phyloP scores from a whole-genome alignment of 2,888 invertebrate species.

The Cryptocheilus praepositus region DNA sequence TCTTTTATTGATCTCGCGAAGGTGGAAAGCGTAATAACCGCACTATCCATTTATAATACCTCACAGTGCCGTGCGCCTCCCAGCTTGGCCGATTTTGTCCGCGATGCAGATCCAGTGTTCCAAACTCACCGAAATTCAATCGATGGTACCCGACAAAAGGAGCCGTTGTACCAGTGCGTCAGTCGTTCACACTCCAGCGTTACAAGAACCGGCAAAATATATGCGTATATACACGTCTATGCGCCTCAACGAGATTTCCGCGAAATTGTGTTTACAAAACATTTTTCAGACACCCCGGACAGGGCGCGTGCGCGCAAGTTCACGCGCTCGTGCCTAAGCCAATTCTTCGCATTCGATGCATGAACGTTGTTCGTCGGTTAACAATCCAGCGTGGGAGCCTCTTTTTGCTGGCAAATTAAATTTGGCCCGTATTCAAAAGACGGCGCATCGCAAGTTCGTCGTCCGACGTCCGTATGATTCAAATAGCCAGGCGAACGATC shows the following conservation, averaged over 20 bases:
- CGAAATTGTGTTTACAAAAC: no score
- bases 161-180: no score
- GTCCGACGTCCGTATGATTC: constrained; percentile 35
- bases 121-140: neutral
- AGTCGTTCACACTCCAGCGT: no score
- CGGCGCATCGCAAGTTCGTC: constrained; percentile 36
- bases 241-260: no score
- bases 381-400: constrained; percentile 20
- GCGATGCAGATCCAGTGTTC: no score
- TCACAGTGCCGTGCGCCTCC: neutral
- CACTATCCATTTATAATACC: constrained; percentile 23
- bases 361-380: constrained; percentile 20
- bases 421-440: constrained; percentile 42
- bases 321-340: neutral
- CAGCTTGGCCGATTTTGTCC: neutral
- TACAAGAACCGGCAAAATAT: no score
- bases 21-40: constrained; percentile 33
- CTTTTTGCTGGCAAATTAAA: constrained; percentile 42
- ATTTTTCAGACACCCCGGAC: neutral
- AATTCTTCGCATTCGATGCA: constrained; percentile 17
- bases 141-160: neutral
- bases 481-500: constrained; percentile 34
- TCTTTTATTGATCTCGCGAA: constrained; percentile 63
- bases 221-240: no score
- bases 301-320: neutral